Conservation (phyloP, 2,888 invertebrate species). For the Pseudolycoriella hygida region DNA sequence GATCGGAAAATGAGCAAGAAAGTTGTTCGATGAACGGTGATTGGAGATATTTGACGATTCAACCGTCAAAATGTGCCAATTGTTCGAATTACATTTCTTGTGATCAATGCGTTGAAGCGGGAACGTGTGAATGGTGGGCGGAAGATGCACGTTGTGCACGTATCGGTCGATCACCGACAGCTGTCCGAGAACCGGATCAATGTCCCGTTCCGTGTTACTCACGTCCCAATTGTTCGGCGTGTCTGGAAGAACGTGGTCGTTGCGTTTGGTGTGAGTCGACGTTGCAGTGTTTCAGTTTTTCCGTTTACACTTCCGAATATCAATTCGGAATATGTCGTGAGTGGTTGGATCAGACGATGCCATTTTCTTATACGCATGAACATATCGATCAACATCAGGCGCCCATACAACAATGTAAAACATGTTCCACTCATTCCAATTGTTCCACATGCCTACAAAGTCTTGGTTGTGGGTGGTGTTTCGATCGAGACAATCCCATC, state of each 20-base stretch:
- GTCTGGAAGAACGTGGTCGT: conserved; percentile 67
- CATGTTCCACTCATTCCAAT: conserved; percentile 55
- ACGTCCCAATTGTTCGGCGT: conserved; percentile 59
- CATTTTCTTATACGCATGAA: conserved; percentile 18
- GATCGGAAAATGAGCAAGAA: conserved; percentile 46
- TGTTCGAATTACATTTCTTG: conserved; percentile 84
- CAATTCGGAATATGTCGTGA: conserved; percentile 85
- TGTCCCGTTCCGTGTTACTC: conserved; percentile 72
- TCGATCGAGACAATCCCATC: conserved; percentile 72
- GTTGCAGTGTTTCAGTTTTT: conserved; percentile 82
- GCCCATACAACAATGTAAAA: conserved; percentile 55
- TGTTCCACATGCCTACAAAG: conserved; percentile 66
- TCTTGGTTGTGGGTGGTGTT: conserved; percentile 90
- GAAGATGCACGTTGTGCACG: conserved; percentile 75
- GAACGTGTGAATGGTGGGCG: conserved; percentile 82
- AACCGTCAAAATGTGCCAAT: conserved; percentile 67
- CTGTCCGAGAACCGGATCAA: conserved; percentile 38
- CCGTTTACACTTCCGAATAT: conserved; percentile 88
- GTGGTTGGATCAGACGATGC: conserved; percentile 72
- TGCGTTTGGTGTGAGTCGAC: conserved; percentile 95
- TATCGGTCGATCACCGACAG: conserved; percentile 52
- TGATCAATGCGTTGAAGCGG: conserved; percentile 58
- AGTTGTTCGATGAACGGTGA: conserved; percentile 35
- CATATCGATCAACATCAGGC: neutral
- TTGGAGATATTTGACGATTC: conserved; percentile 67